Conservation (phyloP, 2,888 invertebrate genomes). For the Lobophora halterata region DNA sequence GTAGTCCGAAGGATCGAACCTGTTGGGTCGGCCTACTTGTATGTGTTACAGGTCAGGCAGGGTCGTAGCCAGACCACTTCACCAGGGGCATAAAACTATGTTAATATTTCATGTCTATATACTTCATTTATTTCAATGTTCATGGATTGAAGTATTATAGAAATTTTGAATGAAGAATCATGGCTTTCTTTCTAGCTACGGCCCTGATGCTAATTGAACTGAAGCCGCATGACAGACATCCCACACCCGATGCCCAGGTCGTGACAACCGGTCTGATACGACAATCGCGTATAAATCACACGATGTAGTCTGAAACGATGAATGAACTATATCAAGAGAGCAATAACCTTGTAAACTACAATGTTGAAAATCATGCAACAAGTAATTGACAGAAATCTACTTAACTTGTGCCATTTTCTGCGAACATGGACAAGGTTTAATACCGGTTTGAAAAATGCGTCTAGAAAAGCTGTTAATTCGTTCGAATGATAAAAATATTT, state of each 20-base stretch:
- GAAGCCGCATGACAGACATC: slow-evolving; percentile 66
- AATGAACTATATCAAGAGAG: slow-evolving; percentile 10
- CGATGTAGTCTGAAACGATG: slow-evolving; percentile 21
- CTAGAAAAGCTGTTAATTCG: slow-evolving; percentile 7
- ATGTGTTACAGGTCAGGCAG: slow-evolving; percentile 65
- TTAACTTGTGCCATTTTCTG: slow-evolving; percentile 8
- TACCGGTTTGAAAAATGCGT: slow-evolving; percentile 24
- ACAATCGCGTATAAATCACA: slow-evolving; percentile 71
- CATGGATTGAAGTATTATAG: no score
- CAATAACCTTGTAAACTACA: slow-evolving; percentile 10
- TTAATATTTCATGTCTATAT: no score
- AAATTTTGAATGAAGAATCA: not conserved
- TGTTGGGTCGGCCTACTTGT: slow-evolving; percentile 56
- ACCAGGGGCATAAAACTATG: slow-evolving; percentile 1
- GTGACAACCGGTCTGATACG: slow-evolving; percentile 47
- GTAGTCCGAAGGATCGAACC: slow-evolving; percentile 60
- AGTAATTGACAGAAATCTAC: no score
- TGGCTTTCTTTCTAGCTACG: not conserved
- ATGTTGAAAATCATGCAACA: slow-evolving; percentile 8
- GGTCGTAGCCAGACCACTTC: slow-evolving; percentile 5
- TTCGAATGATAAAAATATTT: slow-evolving; percentile 10
- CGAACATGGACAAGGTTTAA: slow-evolving; percentile 7
- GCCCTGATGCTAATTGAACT: slow-evolving; percentile 14
- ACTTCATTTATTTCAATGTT: no score
- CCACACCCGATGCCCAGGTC: slow-evolving; percentile 56